Base-by-base conservation (phyloP, 2,113 vertebrate genomes). In the Varanus komodoensis region DNA sequence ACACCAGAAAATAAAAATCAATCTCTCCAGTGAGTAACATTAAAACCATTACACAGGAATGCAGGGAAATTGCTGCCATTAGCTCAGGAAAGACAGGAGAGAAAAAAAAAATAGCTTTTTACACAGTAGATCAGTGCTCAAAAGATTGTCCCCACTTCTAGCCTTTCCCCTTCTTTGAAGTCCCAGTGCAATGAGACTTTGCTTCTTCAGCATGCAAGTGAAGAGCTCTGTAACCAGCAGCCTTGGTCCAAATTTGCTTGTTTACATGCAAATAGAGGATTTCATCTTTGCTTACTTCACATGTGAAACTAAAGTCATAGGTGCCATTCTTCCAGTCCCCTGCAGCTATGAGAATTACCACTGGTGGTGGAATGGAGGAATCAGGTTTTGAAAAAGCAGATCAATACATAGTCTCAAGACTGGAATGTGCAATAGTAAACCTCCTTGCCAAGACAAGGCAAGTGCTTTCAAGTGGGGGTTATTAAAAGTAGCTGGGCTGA, bases 11-110 rank as follows among this genome's bases (percentile, higher is more conserved):
- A 97, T 15, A 96, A 97, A 79, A 96, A 97, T 94, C 96, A 97
- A 97, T 96, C 97, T 98, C 96, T 98, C 98, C 98, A 99, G 98
- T 98, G 97, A 99, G 98, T 98, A 97, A 98, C 96, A 97, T 98
- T 98, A 98, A 98, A 97, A 98, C 95, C 95, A 97, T 97, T 97
- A 98, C 96, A 97, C 94, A 93, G 96, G 96, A 97, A 96, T 88
- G 84, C 83, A 91, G 1, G 87, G 96, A 94, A 96, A 96, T 97
- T 95, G 95, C 93, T 94, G 97, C 96, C 87, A 3, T 97, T 97
- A 97, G 95, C 96, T 97, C 15, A 9, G 95, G 96, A 97, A 95
- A 97, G 94, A 97, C 82, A 96, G 94, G 95, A 97, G 93, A 96
- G 94, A 3, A 44, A 44, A 44, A 96, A 93, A 93, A 32, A 96